Percentiles rank a stretch among this genome's conserved stretches.
phyloP scores from a whole-genome alignment of 2,113 vertebrate species.

The Pipa parva region DNA sequence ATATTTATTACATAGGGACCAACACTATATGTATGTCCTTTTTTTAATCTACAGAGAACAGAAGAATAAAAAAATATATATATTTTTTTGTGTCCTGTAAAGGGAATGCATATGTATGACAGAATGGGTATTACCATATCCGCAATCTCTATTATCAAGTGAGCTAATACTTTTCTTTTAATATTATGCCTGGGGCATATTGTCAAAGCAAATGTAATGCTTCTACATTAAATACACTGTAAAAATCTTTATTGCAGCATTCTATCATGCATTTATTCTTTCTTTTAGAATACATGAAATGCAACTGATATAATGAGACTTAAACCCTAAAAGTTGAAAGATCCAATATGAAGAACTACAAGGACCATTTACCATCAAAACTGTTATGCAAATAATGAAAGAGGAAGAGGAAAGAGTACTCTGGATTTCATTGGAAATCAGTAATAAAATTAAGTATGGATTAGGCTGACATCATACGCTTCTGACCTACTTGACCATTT shows the following conservation, averaged over 20 bases:
- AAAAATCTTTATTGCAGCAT: slow-evolving; percentile 28
- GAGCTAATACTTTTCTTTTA: slow-evolving; percentile 13
- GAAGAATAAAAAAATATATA: not conserved
- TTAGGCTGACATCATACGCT: too few relatives aligned
- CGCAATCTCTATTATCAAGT: slow-evolving; percentile 8
- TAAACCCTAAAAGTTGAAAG: slow-evolving; percentile 12
- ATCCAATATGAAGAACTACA: slow-evolving; percentile 14
- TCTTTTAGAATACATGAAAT: slow-evolving; percentile 12
- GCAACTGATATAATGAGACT: slow-evolving; percentile 20
- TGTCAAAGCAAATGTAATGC: slow-evolving; percentile 30
- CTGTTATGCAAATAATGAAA: slow-evolving; percentile 26
- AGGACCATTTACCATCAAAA: slow-evolving; percentile 24
- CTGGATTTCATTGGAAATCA: slow-evolving; percentile 6
- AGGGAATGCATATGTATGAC: not conserved
- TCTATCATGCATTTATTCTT: slow-evolving; percentile 9
- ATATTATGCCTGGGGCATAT: slow-evolving; percentile 27
- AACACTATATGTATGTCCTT: not conserved
- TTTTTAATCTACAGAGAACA: not conserved
- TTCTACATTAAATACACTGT: slow-evolving; percentile 32
- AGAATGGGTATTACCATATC: not conserved
- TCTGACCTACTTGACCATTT: too few relatives aligned
- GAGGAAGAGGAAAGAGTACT: not conserved
- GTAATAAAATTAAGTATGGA: too few relatives aligned
- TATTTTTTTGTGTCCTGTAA: not conserved
- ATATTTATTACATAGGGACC: not conserved